phyloP scores from a whole-genome alignment of 2,888 invertebrate species.

The Drosophila prostipennis region DNA sequence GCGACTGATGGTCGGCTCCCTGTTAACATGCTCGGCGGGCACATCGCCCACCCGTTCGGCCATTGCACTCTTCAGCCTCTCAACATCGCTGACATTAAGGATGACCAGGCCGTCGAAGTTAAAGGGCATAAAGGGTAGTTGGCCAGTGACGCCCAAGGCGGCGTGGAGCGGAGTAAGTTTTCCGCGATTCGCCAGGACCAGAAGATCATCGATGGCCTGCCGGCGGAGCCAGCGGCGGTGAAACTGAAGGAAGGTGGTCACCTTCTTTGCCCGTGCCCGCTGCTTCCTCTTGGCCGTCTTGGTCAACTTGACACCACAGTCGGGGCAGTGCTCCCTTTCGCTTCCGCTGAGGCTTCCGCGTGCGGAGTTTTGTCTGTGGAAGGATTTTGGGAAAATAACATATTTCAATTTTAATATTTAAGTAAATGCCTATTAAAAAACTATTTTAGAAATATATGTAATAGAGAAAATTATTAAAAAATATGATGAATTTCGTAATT shows the following conservation, averaged over 20 bases:
- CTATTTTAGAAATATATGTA: too few relatives aligned
- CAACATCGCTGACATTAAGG: conserved; percentile 7
- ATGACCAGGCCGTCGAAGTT: conserved; percentile 48
- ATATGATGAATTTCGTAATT: too few relatives aligned
- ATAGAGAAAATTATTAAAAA: too few relatives aligned
- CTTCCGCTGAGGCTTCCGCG: neutral
- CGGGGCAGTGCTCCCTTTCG: neutral
- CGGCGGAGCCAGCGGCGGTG: conserved; percentile 97
- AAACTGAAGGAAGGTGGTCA: conserved; percentile 93
- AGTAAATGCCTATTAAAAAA: too few relatives aligned
- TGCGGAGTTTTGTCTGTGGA: conserved; percentile 78
- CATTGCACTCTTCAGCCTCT: neutral
- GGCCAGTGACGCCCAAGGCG: conserved; percentile 30
- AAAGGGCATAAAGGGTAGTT: conserved; percentile 45
- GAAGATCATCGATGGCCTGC: conserved; percentile 86
- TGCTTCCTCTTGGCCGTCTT: conserved; percentile 96
- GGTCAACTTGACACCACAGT: conserved; percentile 90
- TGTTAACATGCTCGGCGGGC: neutral
- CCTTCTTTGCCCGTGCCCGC: conserved; percentile 80
- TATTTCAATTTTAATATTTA: too few relatives aligned
- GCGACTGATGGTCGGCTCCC: neutral
- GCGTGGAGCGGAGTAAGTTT: conserved; percentile 33
- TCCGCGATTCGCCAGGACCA: conserved; percentile 84
- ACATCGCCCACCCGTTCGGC: neutral
- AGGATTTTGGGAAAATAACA: too few relatives aligned